These are phyloP conservation scores for Caerostris darwini DNA, from an alignment of 1,140 invertebrate genomes.

Conservation along the genomic window DNA sequence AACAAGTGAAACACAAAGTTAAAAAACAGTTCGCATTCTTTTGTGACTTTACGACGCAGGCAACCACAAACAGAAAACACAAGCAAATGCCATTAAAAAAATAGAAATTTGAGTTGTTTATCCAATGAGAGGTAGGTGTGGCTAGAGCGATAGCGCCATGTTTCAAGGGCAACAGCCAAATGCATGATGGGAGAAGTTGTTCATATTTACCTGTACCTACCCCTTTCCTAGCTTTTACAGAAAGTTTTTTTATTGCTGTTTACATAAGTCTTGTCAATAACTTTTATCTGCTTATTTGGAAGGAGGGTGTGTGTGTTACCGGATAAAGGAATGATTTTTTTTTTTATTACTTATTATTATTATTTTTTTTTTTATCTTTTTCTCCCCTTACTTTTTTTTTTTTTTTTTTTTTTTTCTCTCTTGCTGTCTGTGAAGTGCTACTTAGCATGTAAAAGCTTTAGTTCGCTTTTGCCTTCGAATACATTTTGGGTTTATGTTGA, in stretches of 20 bases:
- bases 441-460: conserved; percentile 1
- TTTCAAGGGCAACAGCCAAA: conserved; percentile 66
- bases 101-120: conserved; percentile 77
- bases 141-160: conserved; percentile 66
- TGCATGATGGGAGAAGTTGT: conserved; percentile 74
- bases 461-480: background rate
- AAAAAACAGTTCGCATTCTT: conserved; percentile 48
- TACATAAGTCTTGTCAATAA: conserved; percentile 77
- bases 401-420: background rate
- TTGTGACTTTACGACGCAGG: conserved; percentile 63
- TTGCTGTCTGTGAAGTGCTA: conserved; percentile 26
- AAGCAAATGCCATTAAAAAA: conserved; percentile 75
- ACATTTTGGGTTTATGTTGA: conserved; percentile 35
- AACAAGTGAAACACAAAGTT: conserved; percentile 25
- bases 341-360: conserved; percentile 40
- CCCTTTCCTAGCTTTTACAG: conserved; percentile 57
- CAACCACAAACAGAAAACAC: conserved; percentile 63
- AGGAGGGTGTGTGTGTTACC: conserved; percentile 64
- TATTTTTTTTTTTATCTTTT: conserved; percentile 5
- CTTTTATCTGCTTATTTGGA: conserved; percentile 76
- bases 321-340: conserved; percentile 57
- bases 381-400: background rate
- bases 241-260: conserved; percentile 77
- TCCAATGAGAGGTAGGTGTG: conserved; percentile 77
- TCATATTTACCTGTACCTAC: conserved; percentile 77